A percentile compares a stretch with the other conserved stretches of the same genome.
phyloP scores from a whole-genome alignment of 2,888 invertebrate genomes.

The Stenodera caucasica region DNA sequence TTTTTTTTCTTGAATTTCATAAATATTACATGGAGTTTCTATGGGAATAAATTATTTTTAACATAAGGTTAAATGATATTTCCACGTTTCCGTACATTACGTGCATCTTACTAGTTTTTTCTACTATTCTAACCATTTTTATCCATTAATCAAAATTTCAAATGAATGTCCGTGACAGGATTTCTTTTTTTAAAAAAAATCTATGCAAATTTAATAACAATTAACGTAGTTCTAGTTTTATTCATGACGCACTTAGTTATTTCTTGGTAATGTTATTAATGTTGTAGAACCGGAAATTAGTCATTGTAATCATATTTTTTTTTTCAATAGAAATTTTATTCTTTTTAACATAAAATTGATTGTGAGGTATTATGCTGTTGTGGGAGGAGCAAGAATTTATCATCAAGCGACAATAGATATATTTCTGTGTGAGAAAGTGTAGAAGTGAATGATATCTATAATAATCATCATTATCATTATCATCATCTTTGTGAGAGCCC shows the following conservation, averaged over 20 bases:
- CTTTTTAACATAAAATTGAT: too few relatives aligned
- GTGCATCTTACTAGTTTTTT: background rate
- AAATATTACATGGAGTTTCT: conserved; percentile 34
- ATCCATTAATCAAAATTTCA: background rate
- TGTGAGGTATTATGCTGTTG: background rate
- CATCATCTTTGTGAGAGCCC: background rate
- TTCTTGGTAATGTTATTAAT: background rate
- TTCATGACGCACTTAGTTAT: background rate
- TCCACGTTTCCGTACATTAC: background rate
- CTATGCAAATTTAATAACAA: background rate
- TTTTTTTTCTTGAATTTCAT: conserved; percentile 26
- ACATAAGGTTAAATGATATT: conserved; percentile 11
- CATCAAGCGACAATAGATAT: background rate
- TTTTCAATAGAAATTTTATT: too few relatives aligned
- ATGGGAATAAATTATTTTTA: conserved; percentile 31
- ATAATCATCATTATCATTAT: background rate
- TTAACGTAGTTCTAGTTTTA: background rate
- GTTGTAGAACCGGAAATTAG: background rate
- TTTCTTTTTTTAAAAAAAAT: background rate
- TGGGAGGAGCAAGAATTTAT: background rate
- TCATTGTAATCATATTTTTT: too few relatives aligned
- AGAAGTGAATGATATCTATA: background rate
- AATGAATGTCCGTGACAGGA: too few relatives aligned
- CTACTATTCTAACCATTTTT: background rate
- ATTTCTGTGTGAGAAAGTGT: background rate